Conservation (phyloP, 1,140 invertebrate species). For the Vanessa atalanta region DNA sequence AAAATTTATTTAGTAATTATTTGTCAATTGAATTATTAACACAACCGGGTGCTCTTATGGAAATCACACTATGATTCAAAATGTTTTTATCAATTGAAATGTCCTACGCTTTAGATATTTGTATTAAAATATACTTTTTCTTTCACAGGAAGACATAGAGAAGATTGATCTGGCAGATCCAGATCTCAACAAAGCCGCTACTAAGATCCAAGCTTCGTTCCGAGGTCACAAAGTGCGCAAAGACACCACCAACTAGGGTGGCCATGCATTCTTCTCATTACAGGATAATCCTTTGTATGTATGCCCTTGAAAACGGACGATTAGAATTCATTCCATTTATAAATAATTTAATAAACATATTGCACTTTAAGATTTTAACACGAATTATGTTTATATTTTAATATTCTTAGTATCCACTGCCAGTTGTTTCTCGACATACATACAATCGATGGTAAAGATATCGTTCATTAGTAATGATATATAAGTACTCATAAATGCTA, state of each 20-base stretch:
- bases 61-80: no score
- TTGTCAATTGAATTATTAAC: no score
- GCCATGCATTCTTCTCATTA: constrained; percentile 37
- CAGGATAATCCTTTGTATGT: constrained; percentile 54
- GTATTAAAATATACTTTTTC: constrained; percentile 17
- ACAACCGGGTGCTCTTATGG: no score
- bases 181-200: constrained; percentile 94
- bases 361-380: constrained; percentile 10
- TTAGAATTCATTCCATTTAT: neutral
- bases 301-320: constrained; percentile 31
- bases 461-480: constrained; percentile 48
- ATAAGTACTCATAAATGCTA: constrained; percentile 56
- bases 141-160: constrained; percentile 84
- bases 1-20: no score
- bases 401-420: constrained; percentile 31
- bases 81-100: neutral
- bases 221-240: constrained; percentile 94
- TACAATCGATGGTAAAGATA: constrained; percentile 38
- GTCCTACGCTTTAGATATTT: neutral
- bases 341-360: constrained; percentile 5
- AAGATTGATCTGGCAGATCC: constrained; percentile 92
- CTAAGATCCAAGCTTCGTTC: constrained; percentile 96
- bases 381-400: neutral
- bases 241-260: constrained; percentile 79
- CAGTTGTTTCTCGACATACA: constrained; percentile 40